Conservation (phyloP, 1,140 invertebrate species). For the Frieseomelitta varia region DNA sequence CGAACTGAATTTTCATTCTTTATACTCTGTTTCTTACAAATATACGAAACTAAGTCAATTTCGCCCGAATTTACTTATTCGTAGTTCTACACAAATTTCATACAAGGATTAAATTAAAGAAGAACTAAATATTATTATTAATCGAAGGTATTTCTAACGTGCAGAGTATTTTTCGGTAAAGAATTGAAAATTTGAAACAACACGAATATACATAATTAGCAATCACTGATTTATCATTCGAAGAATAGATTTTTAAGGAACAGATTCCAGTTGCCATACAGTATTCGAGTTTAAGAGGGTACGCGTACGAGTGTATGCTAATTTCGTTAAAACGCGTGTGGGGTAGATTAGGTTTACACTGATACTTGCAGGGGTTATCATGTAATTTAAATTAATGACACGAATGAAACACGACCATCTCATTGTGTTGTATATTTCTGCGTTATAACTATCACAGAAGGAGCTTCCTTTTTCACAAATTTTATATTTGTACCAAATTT, state of each 20-base stretch:
- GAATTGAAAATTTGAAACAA: not conserved
- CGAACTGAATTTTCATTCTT: too few species aligned
- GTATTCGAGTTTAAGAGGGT: not conserved
- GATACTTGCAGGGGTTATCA: slow-evolving; percentile 34
- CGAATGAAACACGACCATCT: slow-evolving; percentile 17
- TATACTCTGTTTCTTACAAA: too few species aligned
- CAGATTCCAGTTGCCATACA: not conserved
- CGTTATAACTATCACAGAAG: not conserved
- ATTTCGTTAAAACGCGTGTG: slow-evolving; percentile 23
- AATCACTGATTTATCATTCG: not conserved
- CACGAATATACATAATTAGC: not conserved
- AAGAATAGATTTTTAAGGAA: not conserved
- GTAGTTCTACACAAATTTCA: too few species aligned
- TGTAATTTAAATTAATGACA: slow-evolving; percentile 44
- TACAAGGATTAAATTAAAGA: too few species aligned
- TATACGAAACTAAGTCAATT: too few species aligned
- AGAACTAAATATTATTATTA: too few species aligned
- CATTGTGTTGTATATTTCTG: not conserved
- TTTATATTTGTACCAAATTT: not conserved
- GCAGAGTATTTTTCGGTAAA: not conserved
- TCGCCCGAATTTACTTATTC: too few species aligned
- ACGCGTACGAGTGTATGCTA: slow-evolving; percentile 26
- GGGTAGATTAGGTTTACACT: slow-evolving; percentile 38
- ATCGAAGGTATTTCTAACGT: not conserved
- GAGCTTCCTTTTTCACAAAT: not conserved